Evolutionary conservation across 1,140 invertebrate species (phyloP).

Genomic region (Achroia grisella): DNA sequence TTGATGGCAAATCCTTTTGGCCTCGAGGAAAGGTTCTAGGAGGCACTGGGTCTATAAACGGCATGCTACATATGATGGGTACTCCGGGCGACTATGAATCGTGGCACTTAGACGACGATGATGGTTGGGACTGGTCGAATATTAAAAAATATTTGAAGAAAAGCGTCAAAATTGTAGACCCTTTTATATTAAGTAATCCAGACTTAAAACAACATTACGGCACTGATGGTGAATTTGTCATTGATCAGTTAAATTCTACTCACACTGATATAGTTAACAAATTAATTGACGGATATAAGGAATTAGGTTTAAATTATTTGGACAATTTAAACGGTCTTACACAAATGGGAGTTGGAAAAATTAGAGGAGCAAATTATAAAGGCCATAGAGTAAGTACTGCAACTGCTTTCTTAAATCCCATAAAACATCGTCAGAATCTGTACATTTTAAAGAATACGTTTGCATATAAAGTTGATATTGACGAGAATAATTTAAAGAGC

Average conservation of each 20-base stretch:
- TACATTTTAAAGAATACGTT: conserved; percentile 73
- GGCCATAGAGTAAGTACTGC: conserved; percentile 79
- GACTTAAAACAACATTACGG: conserved; percentile 47
- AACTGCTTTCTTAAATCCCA: conserved; percentile 76
- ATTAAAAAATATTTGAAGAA: conserved; percentile 80
- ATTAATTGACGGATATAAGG: conserved; percentile 57
- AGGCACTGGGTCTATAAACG: conserved; percentile 79
- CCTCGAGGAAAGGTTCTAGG: conserved; percentile 76
- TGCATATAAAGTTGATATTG: conserved; percentile 35
- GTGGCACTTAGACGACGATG: conserved; percentile 71
- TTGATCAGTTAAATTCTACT: conserved; percentile 52
- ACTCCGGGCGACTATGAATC: conserved; percentile 79
- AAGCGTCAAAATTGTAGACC: conserved; percentile 58
- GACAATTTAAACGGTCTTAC: conserved; percentile 65
- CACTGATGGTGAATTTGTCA: conserved; percentile 43
- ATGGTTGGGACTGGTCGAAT: conserved; percentile 79
- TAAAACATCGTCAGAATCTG: conserved; percentile 78
- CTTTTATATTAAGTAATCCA: conserved; percentile 39
- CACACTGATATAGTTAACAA: conserved; percentile 37
- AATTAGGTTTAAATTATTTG: conserved; percentile 50
- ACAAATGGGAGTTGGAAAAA: conserved; percentile 66
- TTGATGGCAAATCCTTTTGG: conserved; percentile 65
- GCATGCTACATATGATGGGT: conserved; percentile 78
- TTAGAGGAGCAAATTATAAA: conserved; percentile 56
- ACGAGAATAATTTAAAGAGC: conserved; percentile 17